Evolutionary conservation across 2,888 invertebrate species (phyloP), one percentile per base, ranked within the genome.

Genomic region (Drepanosiphum platanoidis): DNA sequence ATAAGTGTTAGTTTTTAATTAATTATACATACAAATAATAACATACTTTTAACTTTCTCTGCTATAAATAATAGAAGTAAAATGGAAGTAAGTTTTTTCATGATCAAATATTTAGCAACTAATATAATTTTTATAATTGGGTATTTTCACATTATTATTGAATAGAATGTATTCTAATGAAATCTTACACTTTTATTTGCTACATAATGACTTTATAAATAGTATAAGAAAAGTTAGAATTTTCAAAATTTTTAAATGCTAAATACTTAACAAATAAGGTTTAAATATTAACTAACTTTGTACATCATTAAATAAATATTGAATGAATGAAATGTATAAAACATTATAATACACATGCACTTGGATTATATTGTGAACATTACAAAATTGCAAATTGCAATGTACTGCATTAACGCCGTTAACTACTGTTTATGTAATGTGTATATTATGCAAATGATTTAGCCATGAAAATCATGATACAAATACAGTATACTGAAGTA

Each of bases 21-120:
- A 34, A 22, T 34, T 15, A 15, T 34, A 0, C 15, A 46, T 8
- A 64, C 2, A 64, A 64, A 46, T 34, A 0, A 75, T 36, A 18
- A 75, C 83, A 22, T 75, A 83, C 83, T 36, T 52, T 66, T 64
- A 46, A 75, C 74, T 1, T 18, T 74, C 9, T 11, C 27, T 0
- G n/a, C 15, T 66, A 75, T 34, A 52, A 75, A 66, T 42, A 83
- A 46, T 27, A 83, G 5, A 64, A 83, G 22, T 42, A 75, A 32
- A 34, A 75, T 36, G 27, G 27, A 34, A 83, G 9, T 30, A 13
- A 42, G 30, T 66, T 46, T 75, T 34, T 83, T 66, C 83, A 83
- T 83, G 5, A n/a, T 66, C n/a, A n/a, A 64, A 58, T 11, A 32
- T 39, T 71, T 39, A 58, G 3, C 9, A 5, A 34, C 36, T n/a